Percentiles rank a stretch among this genome's conserved stretches.
phyloP scores from a whole-genome alignment of 2,797 vertebrate species.

The Pantherophis alleghaniensis region DNA sequence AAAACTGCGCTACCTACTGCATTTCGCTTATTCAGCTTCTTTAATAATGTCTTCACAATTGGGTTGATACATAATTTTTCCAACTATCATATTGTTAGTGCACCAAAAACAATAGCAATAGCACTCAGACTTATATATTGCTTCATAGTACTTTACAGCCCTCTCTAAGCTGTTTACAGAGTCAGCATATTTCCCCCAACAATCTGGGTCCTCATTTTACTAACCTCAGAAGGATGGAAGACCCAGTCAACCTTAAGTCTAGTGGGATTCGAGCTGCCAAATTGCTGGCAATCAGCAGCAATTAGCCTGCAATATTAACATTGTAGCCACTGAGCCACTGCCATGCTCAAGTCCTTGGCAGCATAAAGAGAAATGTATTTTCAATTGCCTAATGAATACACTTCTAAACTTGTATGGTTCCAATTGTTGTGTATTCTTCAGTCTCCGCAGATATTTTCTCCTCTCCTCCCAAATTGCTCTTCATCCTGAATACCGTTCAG shows the following conservation, averaged over 20 bases:
- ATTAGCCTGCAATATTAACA: neutral
- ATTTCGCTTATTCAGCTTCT: neutral
- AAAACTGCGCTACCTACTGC: neutral
- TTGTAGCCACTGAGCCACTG: neutral
- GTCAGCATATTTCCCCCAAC: neutral
- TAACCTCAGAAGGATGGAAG: neutral
- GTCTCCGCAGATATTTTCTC: constrained; percentile 87
- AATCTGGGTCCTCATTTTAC: neutral
- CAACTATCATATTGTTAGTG: neutral
- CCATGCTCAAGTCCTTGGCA: neutral
- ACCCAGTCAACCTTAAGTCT: neutral
- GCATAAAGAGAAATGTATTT: neutral
- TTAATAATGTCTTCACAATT: neutral
- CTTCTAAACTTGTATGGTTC: constrained; percentile 1
- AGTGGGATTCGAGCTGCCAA: neutral
- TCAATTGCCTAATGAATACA: neutral
- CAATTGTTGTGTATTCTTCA: constrained; percentile 54
- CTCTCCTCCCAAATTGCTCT: constrained; percentile 89
- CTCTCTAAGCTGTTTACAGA: neutral
- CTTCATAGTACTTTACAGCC: neutral
- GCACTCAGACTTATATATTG: neutral
- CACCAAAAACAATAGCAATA: neutral
- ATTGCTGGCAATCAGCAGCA: neutral
- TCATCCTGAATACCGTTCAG: constrained; percentile 88
- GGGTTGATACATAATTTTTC: neutral